Evolutionary conservation across 1,140 invertebrate genomes (phyloP).

Genomic region (Rhynchophorus ferrugineus): DNA sequence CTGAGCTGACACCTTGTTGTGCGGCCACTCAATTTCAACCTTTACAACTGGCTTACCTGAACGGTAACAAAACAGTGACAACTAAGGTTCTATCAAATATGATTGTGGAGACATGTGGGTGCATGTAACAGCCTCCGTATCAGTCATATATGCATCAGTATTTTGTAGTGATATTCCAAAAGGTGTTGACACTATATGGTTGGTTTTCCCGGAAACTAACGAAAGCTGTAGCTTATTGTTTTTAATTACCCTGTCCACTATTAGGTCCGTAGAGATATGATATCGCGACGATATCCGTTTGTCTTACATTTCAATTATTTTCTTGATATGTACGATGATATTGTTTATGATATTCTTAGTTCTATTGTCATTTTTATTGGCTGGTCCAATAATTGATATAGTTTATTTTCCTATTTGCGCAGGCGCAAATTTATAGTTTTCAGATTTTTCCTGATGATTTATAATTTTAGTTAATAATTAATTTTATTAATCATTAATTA

Average conservation of each 20-base stretch:
- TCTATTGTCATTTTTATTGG: too few species aligned
- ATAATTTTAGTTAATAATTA: too few species aligned
- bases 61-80: slow-evolving; percentile 64
- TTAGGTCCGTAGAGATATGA: too few species aligned
- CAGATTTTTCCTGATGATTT: too few species aligned
- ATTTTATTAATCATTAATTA: background rate
- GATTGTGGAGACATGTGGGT: slow-evolving; percentile 75
- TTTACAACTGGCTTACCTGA: slow-evolving; percentile 65
- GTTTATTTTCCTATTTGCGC: too few species aligned
- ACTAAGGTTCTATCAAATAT: slow-evolving; percentile 73
- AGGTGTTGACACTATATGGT: background rate
- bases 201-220: background rate
- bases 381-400: background rate
- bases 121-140: slow-evolving; percentile 50
- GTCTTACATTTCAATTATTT: too few species aligned
- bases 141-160: background rate
- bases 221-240: background rate
- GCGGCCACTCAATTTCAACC: slow-evolving; percentile 67
- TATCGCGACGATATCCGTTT: too few species aligned
- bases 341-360: too few species aligned
- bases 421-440: background rate
- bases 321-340: too few species aligned
- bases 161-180: slow-evolving; percentile 9
- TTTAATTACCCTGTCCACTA: background rate
- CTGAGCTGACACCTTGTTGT: slow-evolving; percentile 67